phyloP scores from a whole-genome alignment of 2,888 invertebrate species.

The Linyphia triangularis region DNA sequence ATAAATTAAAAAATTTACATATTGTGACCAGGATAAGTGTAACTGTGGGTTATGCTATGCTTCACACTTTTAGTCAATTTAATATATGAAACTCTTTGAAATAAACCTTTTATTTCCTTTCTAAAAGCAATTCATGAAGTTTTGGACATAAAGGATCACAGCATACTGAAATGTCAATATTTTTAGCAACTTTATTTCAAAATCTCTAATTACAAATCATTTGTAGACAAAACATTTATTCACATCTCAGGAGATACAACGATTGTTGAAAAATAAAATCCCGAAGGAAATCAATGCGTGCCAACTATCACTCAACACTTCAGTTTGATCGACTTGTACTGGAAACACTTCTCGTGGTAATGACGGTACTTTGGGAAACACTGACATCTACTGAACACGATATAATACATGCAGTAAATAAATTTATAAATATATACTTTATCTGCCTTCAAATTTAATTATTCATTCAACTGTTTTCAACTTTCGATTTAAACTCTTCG shows the following conservation, averaged over 20 bases:
- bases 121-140: too few relatives aligned
- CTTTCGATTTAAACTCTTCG: slow-evolving; percentile 22
- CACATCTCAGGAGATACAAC: slow-evolving; percentile 33
- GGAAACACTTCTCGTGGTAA: neutral
- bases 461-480: neutral
- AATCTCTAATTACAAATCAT: slow-evolving; percentile 47
- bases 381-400: slow-evolving; percentile 12
- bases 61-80: too few relatives aligned
- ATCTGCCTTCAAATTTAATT: neutral
- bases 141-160: too few relatives aligned
- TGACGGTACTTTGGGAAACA: neutral
- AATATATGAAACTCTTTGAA: too few relatives aligned
- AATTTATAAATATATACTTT: slow-evolving; percentile 46
- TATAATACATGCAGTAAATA: slow-evolving; percentile 28
- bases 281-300: slow-evolving; percentile 30
- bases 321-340: slow-evolving; percentile 22
- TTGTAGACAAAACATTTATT: slow-evolving; percentile 46
- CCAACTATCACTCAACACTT: slow-evolving; percentile 29
- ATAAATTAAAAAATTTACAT: too few relatives aligned
- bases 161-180: neutral
- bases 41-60: too few relatives aligned
- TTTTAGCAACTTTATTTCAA: slow-evolving; percentile 31
- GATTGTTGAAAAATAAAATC: slow-evolving; percentile 50
- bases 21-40: too few relatives aligned
- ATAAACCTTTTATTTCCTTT: too few relatives aligned